phyloP scores from a whole-genome alignment of 2,797 vertebrate genomes.

The Onychomys leucogaster region DNA sequence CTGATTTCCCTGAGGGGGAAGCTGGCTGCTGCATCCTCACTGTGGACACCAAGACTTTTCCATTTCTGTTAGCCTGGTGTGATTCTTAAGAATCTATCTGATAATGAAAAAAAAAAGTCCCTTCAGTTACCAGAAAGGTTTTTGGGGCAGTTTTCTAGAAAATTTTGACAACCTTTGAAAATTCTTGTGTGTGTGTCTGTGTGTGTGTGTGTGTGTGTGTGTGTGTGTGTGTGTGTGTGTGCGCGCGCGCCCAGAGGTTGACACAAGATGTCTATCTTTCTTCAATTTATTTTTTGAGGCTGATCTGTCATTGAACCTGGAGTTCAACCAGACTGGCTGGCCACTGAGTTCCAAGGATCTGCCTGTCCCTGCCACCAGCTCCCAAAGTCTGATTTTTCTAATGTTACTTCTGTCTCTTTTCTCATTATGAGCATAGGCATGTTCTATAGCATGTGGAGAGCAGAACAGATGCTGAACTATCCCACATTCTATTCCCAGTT shows the following conservation, averaged over 20 bases:
- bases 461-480: not conserved
- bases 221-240: no score
- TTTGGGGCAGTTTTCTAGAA: conserved; percentile 13
- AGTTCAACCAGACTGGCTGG: not conserved
- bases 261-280: not conserved
- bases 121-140: not conserved
- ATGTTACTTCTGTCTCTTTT: conserved; percentile 43
- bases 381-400: not conserved
- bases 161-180: not conserved
- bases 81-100: not conserved
- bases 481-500: not conserved
- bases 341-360: no score
- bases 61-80: not conserved
- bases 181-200: not conserved
- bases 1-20: not conserved
- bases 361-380: not conserved
- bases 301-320: not conserved
- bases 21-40: not conserved
- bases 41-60: not conserved
- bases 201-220: not conserved
- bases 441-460: not conserved
- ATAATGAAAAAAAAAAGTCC: conserved; percentile 15
- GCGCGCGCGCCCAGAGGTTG: no score
- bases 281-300: not conserved
- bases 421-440: not conserved